These are phyloP conservation scores for Sylvia borin DNA, from an alignment of 2,797 vertebrate species.

Conservation along the genomic window DNA sequence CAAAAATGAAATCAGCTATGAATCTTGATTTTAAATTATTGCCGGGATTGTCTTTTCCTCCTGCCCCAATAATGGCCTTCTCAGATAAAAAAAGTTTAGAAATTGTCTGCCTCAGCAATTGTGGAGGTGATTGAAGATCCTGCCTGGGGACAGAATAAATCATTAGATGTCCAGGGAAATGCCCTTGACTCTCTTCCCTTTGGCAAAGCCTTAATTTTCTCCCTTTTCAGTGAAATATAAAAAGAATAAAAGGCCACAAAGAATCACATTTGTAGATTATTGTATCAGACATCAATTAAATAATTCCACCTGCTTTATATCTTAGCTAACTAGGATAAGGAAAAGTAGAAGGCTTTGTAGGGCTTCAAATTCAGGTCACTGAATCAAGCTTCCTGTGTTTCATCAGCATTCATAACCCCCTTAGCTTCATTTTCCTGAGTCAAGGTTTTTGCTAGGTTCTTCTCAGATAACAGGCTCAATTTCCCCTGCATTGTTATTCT, in stretches of 20 bases:
- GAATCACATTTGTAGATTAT: background rate
- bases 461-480: background rate
- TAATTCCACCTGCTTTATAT: background rate
- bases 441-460: background rate
- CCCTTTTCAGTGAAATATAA: background rate
- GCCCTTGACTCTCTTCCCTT: slow-evolving; percentile 6
- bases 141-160: background rate
- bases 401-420: background rate
- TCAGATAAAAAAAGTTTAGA: background rate
- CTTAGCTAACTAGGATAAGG: background rate
- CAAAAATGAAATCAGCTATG: background rate
- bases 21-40: background rate
- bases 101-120: slow-evolving; percentile 25
- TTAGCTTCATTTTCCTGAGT: background rate
- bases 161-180: background rate
- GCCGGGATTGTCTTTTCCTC: background rate
- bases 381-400: background rate
- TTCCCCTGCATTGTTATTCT: background rate
- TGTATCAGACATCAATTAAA: background rate
- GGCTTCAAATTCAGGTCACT: background rate
- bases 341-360: background rate
- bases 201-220: background rate
- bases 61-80: background rate
- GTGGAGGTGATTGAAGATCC: background rate
- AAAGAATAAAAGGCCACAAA: background rate